Conservation (phyloP, 2,888 invertebrate species). For the Noctua fimbriata region DNA sequence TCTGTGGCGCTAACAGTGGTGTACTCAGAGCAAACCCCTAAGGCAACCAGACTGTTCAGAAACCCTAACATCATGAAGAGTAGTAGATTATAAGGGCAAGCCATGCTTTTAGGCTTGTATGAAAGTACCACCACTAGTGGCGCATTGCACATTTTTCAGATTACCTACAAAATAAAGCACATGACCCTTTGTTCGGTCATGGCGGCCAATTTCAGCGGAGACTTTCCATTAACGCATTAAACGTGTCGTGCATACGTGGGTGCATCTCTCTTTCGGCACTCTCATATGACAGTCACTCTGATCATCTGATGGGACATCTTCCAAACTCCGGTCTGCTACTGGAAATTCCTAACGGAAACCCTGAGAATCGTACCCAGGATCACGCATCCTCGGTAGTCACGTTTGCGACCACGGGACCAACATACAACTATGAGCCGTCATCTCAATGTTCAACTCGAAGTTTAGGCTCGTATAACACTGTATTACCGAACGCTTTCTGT, state of each 20-base stretch:
- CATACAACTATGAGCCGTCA: background rate
- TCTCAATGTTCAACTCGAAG: background rate
- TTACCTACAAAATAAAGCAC: background rate
- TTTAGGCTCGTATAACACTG: background rate
- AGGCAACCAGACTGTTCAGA: too few relatives aligned
- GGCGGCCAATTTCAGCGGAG: background rate
- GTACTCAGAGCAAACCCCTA: too few relatives aligned
- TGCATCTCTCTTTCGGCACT: background rate
- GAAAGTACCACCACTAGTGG: too few relatives aligned
- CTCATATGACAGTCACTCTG: too few relatives aligned
- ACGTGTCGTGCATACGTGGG: background rate
- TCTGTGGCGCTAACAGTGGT: too few relatives aligned
- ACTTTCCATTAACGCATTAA: background rate
- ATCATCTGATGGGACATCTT: background rate
- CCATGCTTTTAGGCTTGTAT: too few relatives aligned
- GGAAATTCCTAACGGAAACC: background rate
- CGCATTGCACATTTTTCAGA: background rate
- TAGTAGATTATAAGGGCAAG: too few relatives aligned
- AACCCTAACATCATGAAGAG: too few relatives aligned
- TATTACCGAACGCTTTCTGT: constrained; percentile 27
- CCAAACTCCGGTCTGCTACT: background rate
- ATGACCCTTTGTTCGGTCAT: background rate
- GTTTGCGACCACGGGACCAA: background rate
- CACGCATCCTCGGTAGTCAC: background rate
- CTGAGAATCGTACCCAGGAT: background rate